These are phyloP conservation scores for Lasioglossum albipes DNA, from an alignment of 1,140 invertebrate species.

Conservation along the genomic window DNA sequence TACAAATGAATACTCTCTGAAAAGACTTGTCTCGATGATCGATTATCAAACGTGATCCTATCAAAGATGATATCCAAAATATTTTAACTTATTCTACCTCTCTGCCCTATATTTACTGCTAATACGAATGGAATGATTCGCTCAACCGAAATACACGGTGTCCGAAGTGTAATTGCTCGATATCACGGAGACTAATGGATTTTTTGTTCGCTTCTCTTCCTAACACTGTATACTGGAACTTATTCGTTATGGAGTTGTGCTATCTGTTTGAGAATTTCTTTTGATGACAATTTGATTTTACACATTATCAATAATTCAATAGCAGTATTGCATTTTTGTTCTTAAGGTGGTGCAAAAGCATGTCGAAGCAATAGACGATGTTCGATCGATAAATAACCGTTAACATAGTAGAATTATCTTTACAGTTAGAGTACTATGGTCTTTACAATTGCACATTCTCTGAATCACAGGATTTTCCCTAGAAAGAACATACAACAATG, in stretches of 20 bases:
- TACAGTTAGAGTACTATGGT: conserved; percentile 40
- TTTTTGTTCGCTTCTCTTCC: conserved; percentile 12
- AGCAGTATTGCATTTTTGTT: conserved; percentile 50
- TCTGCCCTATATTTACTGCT: conserved; percentile 41
- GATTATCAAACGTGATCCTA: conserved; percentile 44
- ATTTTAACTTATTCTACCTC: conserved; percentile 48
- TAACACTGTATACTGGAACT: conserved; percentile 38
- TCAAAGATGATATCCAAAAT: conserved; percentile 54
- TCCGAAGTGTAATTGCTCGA: conserved; percentile 8
- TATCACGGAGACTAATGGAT: conserved; percentile 15
- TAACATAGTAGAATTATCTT: conserved; percentile 36
- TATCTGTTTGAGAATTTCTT: conserved; percentile 39
- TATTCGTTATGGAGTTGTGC: conserved; percentile 37
- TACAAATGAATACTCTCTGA: conserved; percentile 32
- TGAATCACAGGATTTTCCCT: conserved; percentile 58
- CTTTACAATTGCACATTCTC: conserved; percentile 37
- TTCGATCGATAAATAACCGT: conserved; percentile 36
- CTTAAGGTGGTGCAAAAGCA: conserved; percentile 59
- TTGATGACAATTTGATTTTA: conserved; percentile 58
- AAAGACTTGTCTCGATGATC: conserved; percentile 34
- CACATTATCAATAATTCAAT: conserved; percentile 24
- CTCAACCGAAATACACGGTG: conserved; percentile 14
- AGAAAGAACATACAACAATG: conserved; percentile 41
- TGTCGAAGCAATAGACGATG: conserved; percentile 50
- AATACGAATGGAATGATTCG: conserved; percentile 29